Evolutionary conservation across 1,140 invertebrate species (phyloP).

Genomic region (Gerris buenoi): DNA sequence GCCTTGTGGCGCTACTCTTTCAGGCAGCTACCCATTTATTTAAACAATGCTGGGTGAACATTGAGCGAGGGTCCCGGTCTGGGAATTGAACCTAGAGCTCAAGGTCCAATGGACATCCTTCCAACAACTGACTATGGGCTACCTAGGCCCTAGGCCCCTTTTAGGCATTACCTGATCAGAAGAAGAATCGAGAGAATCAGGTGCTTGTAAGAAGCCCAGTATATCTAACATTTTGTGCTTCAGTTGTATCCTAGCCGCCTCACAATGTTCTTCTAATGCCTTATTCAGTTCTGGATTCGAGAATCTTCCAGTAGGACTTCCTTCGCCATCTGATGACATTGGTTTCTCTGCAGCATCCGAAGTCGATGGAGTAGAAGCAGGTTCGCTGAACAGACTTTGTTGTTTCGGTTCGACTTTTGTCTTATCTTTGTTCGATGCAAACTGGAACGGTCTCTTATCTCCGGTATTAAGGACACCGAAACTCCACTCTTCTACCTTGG

Average conservation of each 20-base stretch:
- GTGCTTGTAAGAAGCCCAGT: not conserved
- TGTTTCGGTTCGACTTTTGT: not conserved
- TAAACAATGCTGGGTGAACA: too few species aligned
- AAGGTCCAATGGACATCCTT: too few species aligned
- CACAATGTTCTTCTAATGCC: not conserved
- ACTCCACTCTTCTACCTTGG: not conserved
- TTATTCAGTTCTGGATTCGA: not conserved
- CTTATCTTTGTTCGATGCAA: not conserved
- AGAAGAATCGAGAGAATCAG: not conserved
- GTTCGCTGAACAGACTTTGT: not conserved
- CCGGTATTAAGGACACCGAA: not conserved
- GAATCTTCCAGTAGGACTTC: not conserved
- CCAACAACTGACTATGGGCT: too few species aligned
- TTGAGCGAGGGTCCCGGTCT: too few species aligned
- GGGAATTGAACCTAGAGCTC: too few species aligned
- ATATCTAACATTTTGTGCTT: slow-evolving; percentile 3
- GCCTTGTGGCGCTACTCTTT: too few species aligned
- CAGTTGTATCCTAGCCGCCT: not conserved
- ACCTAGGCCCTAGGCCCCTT: too few species aligned
- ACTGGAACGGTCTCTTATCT: not conserved
- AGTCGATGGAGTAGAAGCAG: not conserved
- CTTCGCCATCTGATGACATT: not conserved
- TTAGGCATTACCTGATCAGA: too few species aligned
- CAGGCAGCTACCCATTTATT: too few species aligned
- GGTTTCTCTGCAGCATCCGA: not conserved